These are phyloP conservation scores for Meloidogyne floridensis DNA, from an alignment of 1,140 invertebrate genomes.

Conservation along the genomic window DNA sequence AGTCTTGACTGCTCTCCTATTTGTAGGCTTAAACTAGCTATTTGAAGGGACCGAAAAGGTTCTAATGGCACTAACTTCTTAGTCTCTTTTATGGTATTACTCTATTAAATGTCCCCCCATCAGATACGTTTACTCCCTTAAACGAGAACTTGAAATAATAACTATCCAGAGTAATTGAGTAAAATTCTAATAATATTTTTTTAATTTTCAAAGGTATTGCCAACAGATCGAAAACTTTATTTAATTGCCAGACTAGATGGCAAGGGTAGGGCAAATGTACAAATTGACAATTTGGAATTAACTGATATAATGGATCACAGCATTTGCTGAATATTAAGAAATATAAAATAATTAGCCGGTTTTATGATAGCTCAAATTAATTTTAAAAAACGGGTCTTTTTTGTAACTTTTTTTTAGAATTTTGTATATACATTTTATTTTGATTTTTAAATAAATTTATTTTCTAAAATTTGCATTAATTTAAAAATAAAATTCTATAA, in stretches of 20 bases:
- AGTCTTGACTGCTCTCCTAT: too few relatives aligned
- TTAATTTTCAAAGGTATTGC: slow-evolving; percentile 53
- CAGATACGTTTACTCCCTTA: too few relatives aligned
- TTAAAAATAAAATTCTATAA: too few relatives aligned
- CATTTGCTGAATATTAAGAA: too few relatives aligned
- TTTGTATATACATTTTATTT: background rate
- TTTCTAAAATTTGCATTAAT: too few relatives aligned
- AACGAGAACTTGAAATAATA: too few relatives aligned
- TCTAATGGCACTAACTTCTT: too few relatives aligned
- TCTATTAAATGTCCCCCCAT: too few relatives aligned
- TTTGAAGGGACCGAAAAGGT: too few relatives aligned
- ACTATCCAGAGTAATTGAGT: too few relatives aligned
- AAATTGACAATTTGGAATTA: slow-evolving; percentile 43
- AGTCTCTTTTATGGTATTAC: too few relatives aligned
- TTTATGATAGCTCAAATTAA: slow-evolving; percentile 1
- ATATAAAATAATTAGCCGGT: background rate
- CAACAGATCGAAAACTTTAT: slow-evolving; percentile 60
- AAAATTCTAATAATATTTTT: background rate
- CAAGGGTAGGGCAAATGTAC: slow-evolving; percentile 47
- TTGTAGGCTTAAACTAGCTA: too few relatives aligned
- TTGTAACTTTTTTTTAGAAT: background rate
- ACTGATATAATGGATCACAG: slow-evolving; percentile 2
- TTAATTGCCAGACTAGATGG: slow-evolving; percentile 50
- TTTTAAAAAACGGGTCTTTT: background rate
- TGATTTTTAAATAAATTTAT: background rate